Evolutionary conservation across 2,797 vertebrate species (phyloP), one percentile per base, ranked within the genome.

Genomic region (Gadopsis marmoratus): DNA sequence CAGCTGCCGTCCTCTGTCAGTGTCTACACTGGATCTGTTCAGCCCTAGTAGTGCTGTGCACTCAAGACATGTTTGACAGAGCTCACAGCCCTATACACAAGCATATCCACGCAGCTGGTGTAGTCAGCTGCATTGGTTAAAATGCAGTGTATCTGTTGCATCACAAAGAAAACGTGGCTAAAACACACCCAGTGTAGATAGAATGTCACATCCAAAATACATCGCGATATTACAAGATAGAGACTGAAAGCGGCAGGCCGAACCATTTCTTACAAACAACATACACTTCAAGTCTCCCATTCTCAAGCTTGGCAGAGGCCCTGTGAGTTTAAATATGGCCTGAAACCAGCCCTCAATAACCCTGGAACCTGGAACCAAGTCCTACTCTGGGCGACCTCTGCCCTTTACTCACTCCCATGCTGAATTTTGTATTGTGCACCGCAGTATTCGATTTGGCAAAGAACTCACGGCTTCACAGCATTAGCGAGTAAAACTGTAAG

Each of bases 1-100:
- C 68, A 79, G 81, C 63, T 76, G 77, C 66, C 79, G 73, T 77
- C 75, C 74, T 72, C 61, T 76, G 64, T 84, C 83, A 64, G 82
- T 35, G 75, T 79, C 72, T 74, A 43, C 63, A 29, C 68, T 47
- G 47, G 47, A 70, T 84, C 74, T 61, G 58, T 74, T 82, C 48
- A 72, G 79, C 70, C 69, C 23, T 21, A 51, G 43, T 7, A 47
- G 75, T 37, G 74, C 78, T 73, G 71, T 59, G 69, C 43, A 75
- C 74, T 78, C 54, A 43, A 56, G 56, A 68, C 50, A 53, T 71
- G 53, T 83, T 79, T 83, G 85, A 83, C 81, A 77, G 47, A 75
- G 37, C 81, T 80, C 65, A 62, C 53, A 33, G 51, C 53, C 21
- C 33, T 67, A 41, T 51, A 56, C 53, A 74, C 61, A 53, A 47